Percentiles rank a stretch among this genome's conserved stretches.
Evolutionary conservation across 2,888 invertebrate genomes (phyloP).

Genomic region (Eupithecia subfuscata): DNA sequence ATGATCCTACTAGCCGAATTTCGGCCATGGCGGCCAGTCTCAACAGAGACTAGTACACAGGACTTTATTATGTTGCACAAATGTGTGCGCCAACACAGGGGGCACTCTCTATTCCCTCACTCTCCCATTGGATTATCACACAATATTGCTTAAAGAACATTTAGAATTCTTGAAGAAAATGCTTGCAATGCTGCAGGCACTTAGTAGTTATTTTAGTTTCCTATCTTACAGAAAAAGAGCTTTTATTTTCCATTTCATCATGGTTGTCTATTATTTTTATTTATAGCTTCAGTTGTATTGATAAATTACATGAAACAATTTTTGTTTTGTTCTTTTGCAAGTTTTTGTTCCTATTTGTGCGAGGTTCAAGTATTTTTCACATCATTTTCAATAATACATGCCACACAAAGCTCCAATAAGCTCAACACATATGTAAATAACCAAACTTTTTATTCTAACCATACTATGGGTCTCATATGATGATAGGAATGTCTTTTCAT

Average conservation of each 20-base stretch:
- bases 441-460: neutral
- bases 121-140: neutral
- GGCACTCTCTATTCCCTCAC: neutral
- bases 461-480: neutral
- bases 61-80: neutral
- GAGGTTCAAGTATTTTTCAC: neutral
- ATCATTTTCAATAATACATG: neutral
- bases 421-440: neutral
- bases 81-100: neutral
- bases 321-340: neutral
- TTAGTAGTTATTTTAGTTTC: neutral
- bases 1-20: neutral
- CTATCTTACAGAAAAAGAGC: no score
- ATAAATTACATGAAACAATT: neutral
- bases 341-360: neutral
- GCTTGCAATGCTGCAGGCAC: neutral
- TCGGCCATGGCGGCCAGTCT: neutral
- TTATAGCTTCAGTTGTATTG: neutral
- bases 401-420: neutral
- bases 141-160: neutral
- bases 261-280: neutral
- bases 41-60: neutral
- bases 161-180: neutral
- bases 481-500: neutral
- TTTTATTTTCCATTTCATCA: neutral